phyloP scores from a whole-genome alignment of 2,888 invertebrate genomes.

The Rotaria sp. region DNA sequence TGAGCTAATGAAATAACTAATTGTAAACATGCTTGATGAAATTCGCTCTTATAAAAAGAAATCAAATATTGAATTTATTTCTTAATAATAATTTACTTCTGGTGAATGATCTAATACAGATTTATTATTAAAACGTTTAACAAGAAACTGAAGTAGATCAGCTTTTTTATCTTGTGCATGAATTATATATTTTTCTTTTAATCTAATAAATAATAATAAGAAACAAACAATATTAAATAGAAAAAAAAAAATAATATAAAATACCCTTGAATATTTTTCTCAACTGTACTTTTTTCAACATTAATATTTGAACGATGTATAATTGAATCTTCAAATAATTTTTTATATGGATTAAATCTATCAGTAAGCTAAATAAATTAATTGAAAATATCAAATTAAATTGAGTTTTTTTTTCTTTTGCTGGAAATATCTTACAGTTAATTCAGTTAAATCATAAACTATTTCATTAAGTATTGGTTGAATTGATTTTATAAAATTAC shows the following conservation, averaged over 20 bases:
- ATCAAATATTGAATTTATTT: not conserved
- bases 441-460: not conserved
- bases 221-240: not conserved
- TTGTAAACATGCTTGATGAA: conserved; percentile 16
- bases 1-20: not conserved
- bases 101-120: not conserved
- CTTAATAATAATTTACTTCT: not conserved
- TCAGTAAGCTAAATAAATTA: not conserved
- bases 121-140: conserved; percentile 19
- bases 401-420: no score
- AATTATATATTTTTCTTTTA: conserved; percentile 23
- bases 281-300: not conserved
- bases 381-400: no score
- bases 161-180: conserved; percentile 17
- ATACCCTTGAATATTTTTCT: not conserved
- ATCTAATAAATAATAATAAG: not conserved
- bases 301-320: conserved; percentile 17
- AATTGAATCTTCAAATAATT: conserved; percentile 13
- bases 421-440: not conserved
- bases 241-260: not conserved
- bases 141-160: not conserved
- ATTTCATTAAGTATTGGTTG: not conserved
- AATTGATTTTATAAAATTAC: not conserved
- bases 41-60: not conserved
- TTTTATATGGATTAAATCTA: conserved; percentile 20